phyloP scores from a whole-genome alignment of 2,113 vertebrate species.

The Meleagris gallopavo region DNA sequence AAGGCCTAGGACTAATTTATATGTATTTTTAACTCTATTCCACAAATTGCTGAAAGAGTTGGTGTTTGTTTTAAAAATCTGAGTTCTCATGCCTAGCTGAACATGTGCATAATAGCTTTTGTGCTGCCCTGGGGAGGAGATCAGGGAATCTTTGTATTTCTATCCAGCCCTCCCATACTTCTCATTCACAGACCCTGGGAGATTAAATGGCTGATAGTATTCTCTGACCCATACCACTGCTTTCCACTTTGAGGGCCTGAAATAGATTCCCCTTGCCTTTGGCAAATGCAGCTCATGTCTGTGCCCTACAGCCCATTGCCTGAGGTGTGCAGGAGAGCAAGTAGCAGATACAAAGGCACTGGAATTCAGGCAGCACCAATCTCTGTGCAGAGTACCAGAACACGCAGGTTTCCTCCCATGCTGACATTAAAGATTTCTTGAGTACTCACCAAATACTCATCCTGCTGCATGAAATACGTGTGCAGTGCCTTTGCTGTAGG shows the following conservation, averaged over 20 bases:
- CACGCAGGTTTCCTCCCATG: rapidly evolving
- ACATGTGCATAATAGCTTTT: neutral
- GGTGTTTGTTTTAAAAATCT: neutral
- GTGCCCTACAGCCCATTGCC: neutral
- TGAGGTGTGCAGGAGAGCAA: neutral
- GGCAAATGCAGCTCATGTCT: neutral
- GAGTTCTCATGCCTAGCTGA: neutral
- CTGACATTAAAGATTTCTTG: neutral
- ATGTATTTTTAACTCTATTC: neutral
- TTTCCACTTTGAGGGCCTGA: constrained; percentile 21
- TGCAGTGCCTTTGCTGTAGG: neutral
- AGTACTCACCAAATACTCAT: neutral
- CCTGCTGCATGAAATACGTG: neutral
- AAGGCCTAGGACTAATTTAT: neutral
- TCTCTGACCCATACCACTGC: constrained; percentile 9
- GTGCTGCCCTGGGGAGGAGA: neutral
- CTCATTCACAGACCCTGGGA: neutral
- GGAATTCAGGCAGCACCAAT: constrained; percentile 13
- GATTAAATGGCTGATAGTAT: neutral
- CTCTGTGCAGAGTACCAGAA: neutral
- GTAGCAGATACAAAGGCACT: neutral
- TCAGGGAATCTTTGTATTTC: neutral
- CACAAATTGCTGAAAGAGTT: neutral
- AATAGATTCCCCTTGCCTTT: constrained; percentile 49
- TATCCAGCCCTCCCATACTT: neutral